Conservation (phyloP, 2,113 vertebrate genomes). For the Thalassoma bifasciatum region DNA sequence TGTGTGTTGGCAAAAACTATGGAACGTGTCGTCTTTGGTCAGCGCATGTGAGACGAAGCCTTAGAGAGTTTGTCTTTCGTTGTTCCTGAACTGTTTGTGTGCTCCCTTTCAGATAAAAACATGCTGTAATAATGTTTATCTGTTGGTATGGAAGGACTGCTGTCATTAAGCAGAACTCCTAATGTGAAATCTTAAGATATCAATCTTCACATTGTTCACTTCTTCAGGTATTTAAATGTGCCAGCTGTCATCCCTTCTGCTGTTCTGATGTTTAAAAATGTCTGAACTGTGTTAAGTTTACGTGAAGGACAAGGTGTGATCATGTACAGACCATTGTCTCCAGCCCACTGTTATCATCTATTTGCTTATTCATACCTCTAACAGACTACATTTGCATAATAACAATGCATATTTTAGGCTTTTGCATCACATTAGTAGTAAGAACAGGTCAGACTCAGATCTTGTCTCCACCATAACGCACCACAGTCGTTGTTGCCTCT, state of each 20-base stretch:
- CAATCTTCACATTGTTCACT: not conserved
- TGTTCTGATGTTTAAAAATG: slow-evolving; percentile 5
- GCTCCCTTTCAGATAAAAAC: not conserved
- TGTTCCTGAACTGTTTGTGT: not conserved
- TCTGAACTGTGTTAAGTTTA: not conserved
- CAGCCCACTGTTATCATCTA: slow-evolving; percentile 27
- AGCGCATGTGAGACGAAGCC: too few relatives aligned
- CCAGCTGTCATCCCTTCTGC: slow-evolving; percentile 5
- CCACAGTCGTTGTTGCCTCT: slow-evolving; percentile 1
- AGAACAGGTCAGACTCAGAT: slow-evolving; percentile 39
- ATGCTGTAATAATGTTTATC: not conserved
- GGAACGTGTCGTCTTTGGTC: too few relatives aligned
- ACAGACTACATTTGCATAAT: slow-evolving; percentile 63
- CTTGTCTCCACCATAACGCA: slow-evolving; percentile 26
- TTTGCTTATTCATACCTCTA: slow-evolving; percentile 58
- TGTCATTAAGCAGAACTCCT: not conserved
- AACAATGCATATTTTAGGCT: slow-evolving; percentile 57
- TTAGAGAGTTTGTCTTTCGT: slow-evolving; percentile 3
- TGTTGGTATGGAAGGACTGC: not conserved
- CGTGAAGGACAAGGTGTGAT: slow-evolving; percentile 31
- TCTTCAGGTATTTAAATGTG: not conserved
- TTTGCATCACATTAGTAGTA: slow-evolving; percentile 61
- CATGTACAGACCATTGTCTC: slow-evolving; percentile 26
- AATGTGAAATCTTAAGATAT: too few relatives aligned
- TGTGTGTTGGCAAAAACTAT: too few relatives aligned